A percentile compares a stretch with the other conserved stretches of the same genome.
phyloP scores from a whole-genome alignment of 2,797 vertebrate genomes.

The Spinibarbus caldwelli region DNA sequence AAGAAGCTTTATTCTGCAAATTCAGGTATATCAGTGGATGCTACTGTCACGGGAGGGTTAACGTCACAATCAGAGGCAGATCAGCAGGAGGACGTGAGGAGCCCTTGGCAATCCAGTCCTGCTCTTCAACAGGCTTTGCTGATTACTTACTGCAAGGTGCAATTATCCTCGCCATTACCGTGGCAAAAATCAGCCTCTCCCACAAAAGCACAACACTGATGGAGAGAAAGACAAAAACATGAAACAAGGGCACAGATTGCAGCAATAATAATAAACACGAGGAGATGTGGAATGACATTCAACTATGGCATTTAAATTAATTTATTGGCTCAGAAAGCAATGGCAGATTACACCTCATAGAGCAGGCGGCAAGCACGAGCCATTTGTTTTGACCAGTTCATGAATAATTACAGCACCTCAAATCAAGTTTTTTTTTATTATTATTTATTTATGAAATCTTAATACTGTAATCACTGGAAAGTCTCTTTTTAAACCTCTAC shows the following conservation, averaged over 20 bases:
- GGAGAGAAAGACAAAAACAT: background rate
- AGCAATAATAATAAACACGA: constrained; percentile 39
- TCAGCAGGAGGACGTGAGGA: constrained; percentile 53
- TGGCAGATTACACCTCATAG: constrained; percentile 44
- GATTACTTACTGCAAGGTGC: constrained; percentile 58
- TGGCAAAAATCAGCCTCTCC: constrained; percentile 32
- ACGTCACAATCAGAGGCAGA: constrained; percentile 66
- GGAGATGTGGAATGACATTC: constrained; percentile 41
- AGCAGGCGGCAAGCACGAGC: constrained; percentile 46
- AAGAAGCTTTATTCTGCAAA: background rate
- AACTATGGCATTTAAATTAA: constrained; percentile 57
- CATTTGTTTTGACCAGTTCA: constrained; percentile 28
- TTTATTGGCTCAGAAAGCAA: constrained; percentile 58
- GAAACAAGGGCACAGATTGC: background rate
- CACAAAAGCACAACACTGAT: constrained; percentile 33
- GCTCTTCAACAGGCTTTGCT: constrained; percentile 33
- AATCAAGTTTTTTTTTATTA: constrained; percentile 66
- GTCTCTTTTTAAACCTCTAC: constrained; percentile 76
- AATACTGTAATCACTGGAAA: constrained; percentile 84
- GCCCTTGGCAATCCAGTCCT: constrained; percentile 60
- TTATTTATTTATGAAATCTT: constrained; percentile 82
- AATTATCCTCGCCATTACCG: constrained; percentile 56
- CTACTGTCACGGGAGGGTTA: constrained; percentile 49
- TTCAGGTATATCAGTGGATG: background rate
- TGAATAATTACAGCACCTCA: constrained; percentile 60